Conservation (phyloP, 2,113 vertebrate genomes). For the Xiphophorus hellerii region DNA sequence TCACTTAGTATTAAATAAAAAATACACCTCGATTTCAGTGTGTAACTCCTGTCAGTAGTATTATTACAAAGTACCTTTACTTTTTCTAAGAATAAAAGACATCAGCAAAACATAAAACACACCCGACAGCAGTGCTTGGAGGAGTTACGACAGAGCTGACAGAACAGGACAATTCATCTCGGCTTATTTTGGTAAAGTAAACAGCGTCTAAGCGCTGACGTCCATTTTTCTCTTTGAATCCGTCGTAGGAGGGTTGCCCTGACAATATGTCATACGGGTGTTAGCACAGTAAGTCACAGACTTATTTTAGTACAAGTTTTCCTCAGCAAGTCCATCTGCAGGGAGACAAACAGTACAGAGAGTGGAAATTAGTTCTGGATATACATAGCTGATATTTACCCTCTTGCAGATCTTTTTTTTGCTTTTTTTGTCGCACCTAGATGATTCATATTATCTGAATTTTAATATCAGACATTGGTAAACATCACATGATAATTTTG, state of each 20-base stretch:
- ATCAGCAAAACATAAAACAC: constrained; percentile 20
- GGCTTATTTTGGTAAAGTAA: constrained; percentile 24
- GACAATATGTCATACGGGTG: constrained; percentile 82
- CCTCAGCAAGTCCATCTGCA: constrained; percentile 71
- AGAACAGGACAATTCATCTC: constrained; percentile 13
- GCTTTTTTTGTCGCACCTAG: neutral
- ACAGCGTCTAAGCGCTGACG: constrained; percentile 25
- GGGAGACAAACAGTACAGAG: constrained; percentile 16
- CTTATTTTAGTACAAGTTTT: constrained; percentile 74
- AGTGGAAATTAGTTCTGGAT: neutral
- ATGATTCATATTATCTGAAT: neutral
- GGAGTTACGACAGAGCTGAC: constrained; percentile 42
- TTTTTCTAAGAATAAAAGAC: constrained; percentile 36
- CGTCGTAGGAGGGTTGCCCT: constrained; percentile 47
- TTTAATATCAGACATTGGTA: neutral
- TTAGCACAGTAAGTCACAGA: constrained; percentile 71
- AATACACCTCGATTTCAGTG: constrained; percentile 20
- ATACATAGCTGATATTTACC: constrained; percentile 40
- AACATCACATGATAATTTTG: neutral
- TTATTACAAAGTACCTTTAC: constrained; percentile 46
- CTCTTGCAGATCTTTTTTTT: neutral
- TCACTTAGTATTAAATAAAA: constrained; percentile 34
- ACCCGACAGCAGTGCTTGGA: constrained; percentile 26
- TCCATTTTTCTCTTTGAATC: constrained; percentile 41
- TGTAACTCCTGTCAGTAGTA: constrained; percentile 12